Percentiles rank a stretch among this genome's conserved stretches.
These are phyloP conservation scores for Ephestia elutella DNA, from an alignment of 1,140 invertebrate species.

Conservation along the genomic window DNA sequence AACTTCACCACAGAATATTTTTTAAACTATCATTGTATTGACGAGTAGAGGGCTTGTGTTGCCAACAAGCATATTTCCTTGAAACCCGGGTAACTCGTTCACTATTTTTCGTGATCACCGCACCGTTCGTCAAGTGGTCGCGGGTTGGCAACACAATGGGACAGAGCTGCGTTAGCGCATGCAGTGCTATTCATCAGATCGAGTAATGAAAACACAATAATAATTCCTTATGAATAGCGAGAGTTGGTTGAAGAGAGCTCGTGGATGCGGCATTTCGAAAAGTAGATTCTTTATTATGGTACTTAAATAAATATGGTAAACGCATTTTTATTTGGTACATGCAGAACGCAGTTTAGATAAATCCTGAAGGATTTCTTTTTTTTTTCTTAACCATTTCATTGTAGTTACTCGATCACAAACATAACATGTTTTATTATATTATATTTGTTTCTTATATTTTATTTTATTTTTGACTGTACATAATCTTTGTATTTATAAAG, in stretches of 20 bases:
- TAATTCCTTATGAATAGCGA: slow-evolving; percentile 39
- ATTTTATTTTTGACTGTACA: no score
- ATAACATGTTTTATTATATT: no score
- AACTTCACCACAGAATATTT: not conserved
- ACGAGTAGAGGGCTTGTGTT: slow-evolving; percentile 25
- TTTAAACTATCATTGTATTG: not conserved
- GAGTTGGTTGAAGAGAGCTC: not conserved
- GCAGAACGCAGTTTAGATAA: no score
- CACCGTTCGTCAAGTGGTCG: slow-evolving; percentile 59
- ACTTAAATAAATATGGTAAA: no score
- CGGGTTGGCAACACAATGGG: slow-evolving; percentile 35
- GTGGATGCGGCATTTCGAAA: slow-evolving; percentile 36
- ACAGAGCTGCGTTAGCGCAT: slow-evolving; percentile 49
- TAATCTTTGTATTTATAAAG: no score
- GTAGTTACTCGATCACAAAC: no score
- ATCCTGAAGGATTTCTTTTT: no score
- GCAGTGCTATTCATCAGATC: slow-evolving; percentile 55
- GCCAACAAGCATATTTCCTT: slow-evolving; percentile 41
- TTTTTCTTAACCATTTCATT: no score
- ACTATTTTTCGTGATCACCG: slow-evolving; percentile 50
- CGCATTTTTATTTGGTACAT: no score
- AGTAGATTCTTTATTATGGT: not conserved
- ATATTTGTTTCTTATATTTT: no score
- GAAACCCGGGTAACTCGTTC: slow-evolving; percentile 13
- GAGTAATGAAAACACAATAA: slow-evolving; percentile 68